phyloP scores from a whole-genome alignment of 2,888 invertebrate genomes.

The Strigamia maritima region DNA sequence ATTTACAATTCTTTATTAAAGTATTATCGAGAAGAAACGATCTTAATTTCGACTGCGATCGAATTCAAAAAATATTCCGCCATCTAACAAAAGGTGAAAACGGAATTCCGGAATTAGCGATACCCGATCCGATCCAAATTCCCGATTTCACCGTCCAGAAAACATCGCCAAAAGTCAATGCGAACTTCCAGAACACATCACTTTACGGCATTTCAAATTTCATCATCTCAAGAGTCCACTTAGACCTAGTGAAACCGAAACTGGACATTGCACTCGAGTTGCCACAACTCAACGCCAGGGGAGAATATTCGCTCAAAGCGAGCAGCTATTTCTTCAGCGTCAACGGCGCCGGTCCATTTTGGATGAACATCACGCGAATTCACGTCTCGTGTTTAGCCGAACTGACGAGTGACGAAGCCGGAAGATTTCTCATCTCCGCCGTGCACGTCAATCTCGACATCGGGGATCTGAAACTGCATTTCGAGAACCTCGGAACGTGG shows the following conservation, averaged over 20 bases:
- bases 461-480: slow-evolving; percentile 71
- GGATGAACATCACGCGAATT: slow-evolving; percentile 69
- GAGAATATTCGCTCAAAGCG: slow-evolving; percentile 63
- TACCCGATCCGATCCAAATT: background rate
- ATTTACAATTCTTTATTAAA: background rate
- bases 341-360: slow-evolving; percentile 69
- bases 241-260: slow-evolving; percentile 72
- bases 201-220: slow-evolving; percentile 76
- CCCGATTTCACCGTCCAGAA: background rate
- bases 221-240: slow-evolving; percentile 66
- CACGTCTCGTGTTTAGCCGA: slow-evolving; percentile 66
- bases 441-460: slow-evolving; percentile 70
- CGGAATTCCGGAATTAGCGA: background rate
- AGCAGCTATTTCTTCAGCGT: slow-evolving; percentile 66
- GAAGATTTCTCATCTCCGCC: slow-evolving; percentile 71
- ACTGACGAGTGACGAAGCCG: slow-evolving; percentile 69
- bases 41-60: background rate
- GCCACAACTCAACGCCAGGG: slow-evolving; percentile 52
- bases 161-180: slow-evolving; percentile 64
- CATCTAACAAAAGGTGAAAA: background rate
- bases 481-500: slow-evolving; percentile 75
- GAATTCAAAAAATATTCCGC: background rate
- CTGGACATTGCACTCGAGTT: slow-evolving; percentile 53
- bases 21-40: background rate
- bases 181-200: slow-evolving; percentile 68